Conservation (phyloP, 2,113 vertebrate genomes). For the Pipa parva region DNA sequence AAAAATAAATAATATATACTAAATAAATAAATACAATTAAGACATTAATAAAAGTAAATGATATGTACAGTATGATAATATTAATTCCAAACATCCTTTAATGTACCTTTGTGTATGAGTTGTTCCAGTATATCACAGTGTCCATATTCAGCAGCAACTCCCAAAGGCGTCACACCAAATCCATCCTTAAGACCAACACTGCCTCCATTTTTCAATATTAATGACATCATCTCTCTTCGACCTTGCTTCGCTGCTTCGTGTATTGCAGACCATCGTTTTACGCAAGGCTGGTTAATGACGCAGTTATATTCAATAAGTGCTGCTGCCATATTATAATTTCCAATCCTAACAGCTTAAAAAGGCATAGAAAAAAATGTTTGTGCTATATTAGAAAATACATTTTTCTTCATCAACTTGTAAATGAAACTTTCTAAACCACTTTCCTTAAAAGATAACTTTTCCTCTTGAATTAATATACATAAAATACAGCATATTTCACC, state of each 20-base stretch:
- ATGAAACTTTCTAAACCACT: not conserved
- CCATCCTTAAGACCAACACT: conserved; percentile 59
- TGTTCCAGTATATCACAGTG: conserved; percentile 72
- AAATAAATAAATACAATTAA: no score
- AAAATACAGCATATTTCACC: no score
- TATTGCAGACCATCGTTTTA: conserved; percentile 70
- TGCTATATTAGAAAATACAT: no score
- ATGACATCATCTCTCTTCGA: conserved; percentile 61
- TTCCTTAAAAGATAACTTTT: no score
- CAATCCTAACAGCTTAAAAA: conserved; percentile 67
- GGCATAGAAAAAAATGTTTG: not conserved
- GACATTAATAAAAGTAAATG: no score
- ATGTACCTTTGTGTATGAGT: conserved; percentile 71
- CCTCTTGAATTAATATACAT: no score
- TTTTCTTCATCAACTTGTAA: no score
- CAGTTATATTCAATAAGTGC: conserved; percentile 68
- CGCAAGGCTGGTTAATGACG: conserved; percentile 71
- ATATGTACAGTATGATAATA: no score
- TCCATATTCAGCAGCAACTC: conserved; percentile 70
- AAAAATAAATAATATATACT: no score
- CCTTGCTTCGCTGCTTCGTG: conserved; percentile 82
- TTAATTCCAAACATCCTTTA: no score
- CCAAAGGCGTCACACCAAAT: conserved; percentile 76
- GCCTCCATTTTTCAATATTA: conserved; percentile 73
- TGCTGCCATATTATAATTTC: conserved; percentile 67